Evolutionary conservation across 2,113 vertebrate genomes (phyloP), one percentile per base, ranked within the genome.

Genomic region (Ia io): DNA sequence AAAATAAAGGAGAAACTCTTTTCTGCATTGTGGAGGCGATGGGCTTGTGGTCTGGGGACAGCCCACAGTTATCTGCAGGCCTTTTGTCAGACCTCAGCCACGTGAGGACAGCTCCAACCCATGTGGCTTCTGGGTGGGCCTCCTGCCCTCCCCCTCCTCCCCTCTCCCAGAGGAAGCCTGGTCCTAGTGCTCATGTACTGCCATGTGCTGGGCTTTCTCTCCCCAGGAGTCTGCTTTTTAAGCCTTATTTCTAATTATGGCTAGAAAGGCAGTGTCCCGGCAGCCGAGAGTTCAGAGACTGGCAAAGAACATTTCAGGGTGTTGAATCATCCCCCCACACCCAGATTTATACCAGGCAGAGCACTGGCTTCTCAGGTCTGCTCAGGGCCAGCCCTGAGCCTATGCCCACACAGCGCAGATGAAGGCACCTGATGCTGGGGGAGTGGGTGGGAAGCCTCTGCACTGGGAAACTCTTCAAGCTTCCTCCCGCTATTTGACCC

Each of bases 131-230:
- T 30, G 35, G 35, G 22, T 1, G 8, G 7, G 5, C 53, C 9
- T 40, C 51, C 40, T 0, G 2, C 1, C 8, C 28, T 17, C 11
- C 23, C 1, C 3, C 0, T 53, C 6, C 30, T 2, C 3, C 9
- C 25, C 61, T 12, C 3, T 11, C 70, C 10, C 6, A 69, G 28
- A 32, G 23, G 30, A 56, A 79, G 18, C n/a, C 56, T 37, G 25
- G 2, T 23, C 20, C 25, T 11, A 6, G 16, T 14, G 59, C 32
- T 32, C 4, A 9, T 2, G 20, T 32, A 9, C 37, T 51, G 32
- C 30, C 28, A 5, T 9, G 3, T 23, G 16, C 20, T 4, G 42
- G 59, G 1, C 8, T 90, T 23, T 49, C 74, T 47, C 30, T 44
- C 73, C 25, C 4, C 5, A 8, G 47, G 47, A 51, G 9, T n/a